Evolutionary conservation across 92 coral and sea anemone genomes (phyloP).

Genomic region (Porites evermanni): DNA sequence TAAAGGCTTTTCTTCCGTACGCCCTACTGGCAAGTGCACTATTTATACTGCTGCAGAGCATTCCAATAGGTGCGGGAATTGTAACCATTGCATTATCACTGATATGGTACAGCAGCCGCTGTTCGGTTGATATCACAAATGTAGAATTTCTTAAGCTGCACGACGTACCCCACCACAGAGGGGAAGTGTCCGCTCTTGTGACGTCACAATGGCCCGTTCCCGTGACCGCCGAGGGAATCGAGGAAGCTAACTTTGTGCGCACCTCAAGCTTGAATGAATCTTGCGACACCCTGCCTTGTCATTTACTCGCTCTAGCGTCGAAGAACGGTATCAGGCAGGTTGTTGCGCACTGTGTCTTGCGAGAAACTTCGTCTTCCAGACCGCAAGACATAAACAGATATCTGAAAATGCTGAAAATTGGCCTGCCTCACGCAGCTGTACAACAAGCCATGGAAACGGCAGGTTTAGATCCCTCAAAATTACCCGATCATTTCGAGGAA

Average conservation of each 20-base stretch:
- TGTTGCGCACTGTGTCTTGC: slow-evolving; percentile 60
- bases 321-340: slow-evolving; percentile 21
- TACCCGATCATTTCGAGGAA: slow-evolving; percentile 6
- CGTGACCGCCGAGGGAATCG: slow-evolving; percentile 42
- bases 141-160: slow-evolving; percentile 59
- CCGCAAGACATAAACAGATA: slow-evolving; percentile 30
- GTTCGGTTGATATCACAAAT: neutral
- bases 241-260: slow-evolving; percentile 51
- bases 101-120: slow-evolving; percentile 8
- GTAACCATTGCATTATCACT: slow-evolving; percentile 26
- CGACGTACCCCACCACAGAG: slow-evolving; percentile 43
- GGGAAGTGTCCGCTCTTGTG: slow-evolving; percentile 52
- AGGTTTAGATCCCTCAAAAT: slow-evolving; percentile 53
- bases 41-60: neutral
- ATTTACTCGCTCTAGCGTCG: slow-evolving; percentile 56
- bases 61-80: neutral
- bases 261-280: slow-evolving; percentile 67
- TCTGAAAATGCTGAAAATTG: slow-evolving; percentile 61
- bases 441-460: slow-evolving; percentile 59
- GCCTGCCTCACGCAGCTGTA: slow-evolving; percentile 59
- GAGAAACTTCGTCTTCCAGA: slow-evolving; percentile 6
- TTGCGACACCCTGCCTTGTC: slow-evolving; percentile 64
- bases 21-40: slow-evolving; percentile 3
- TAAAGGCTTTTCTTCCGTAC: neutral
- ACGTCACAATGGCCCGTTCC: slow-evolving; percentile 72